These are phyloP conservation scores for Glaucopsyche alexis DNA, from an alignment of 2,888 invertebrate genomes.

Conservation along the genomic window DNA sequence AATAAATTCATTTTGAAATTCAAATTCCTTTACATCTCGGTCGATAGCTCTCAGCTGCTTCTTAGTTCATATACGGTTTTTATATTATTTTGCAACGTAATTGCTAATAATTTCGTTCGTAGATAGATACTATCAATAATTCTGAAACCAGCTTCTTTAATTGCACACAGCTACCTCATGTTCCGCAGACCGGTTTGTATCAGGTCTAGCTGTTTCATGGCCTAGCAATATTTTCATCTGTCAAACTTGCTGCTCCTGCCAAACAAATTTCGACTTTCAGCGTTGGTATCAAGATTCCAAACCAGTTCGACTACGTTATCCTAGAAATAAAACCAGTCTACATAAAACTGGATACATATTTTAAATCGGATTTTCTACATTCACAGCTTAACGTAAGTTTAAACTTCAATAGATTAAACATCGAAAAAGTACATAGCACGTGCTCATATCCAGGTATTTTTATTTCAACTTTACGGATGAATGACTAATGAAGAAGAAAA, in stretches of 20 bases:
- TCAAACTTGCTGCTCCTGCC: slow-evolving; percentile 37
- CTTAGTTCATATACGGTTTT: background rate
- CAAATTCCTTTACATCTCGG: background rate
- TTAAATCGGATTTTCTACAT: slow-evolving; percentile 25
- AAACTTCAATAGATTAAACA: background rate
- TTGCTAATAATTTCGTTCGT: slow-evolving; percentile 19
- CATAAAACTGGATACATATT: slow-evolving; percentile 15
- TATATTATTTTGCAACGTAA: slow-evolving; percentile 31
- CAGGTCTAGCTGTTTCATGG: slow-evolving; percentile 44
- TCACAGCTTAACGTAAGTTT: background rate
- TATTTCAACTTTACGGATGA: background rate
- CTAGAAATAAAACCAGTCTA: slow-evolving; percentile 26
- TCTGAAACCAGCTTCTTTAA: slow-evolving; percentile 39
- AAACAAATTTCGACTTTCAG: slow-evolving; percentile 36
- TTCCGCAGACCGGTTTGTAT: slow-evolving; percentile 45
- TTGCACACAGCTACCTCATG: slow-evolving; percentile 40
- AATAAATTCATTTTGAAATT: slow-evolving; percentile 14
- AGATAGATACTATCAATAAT: slow-evolving; percentile 32
- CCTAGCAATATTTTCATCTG: slow-evolving; percentile 45
- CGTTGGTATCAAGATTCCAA: slow-evolving; percentile 29
- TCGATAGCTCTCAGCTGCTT: background rate
- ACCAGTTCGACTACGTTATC: background rate
- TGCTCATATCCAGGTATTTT: slow-evolving; percentile 7
- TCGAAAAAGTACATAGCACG: slow-evolving; percentile 3
- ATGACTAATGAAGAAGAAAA: background rate